phyloP scores from a whole-genome alignment of 2,888 invertebrate genomes.

The Sicus ferrugineus region DNA sequence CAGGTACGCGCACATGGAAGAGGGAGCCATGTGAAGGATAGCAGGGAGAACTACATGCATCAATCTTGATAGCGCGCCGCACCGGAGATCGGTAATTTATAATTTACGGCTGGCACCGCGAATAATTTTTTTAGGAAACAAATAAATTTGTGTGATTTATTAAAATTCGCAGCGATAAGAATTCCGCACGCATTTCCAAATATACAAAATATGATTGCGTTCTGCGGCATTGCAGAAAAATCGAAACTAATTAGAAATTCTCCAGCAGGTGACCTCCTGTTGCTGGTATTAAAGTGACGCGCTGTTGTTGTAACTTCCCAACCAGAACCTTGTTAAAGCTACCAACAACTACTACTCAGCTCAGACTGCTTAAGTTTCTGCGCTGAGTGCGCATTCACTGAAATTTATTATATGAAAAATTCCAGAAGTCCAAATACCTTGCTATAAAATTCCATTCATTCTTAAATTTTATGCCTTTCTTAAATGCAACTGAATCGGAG shows the following conservation, averaged over 20 bases:
- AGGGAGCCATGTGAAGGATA: background rate
- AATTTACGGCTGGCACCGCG: slow-evolving; percentile 26
- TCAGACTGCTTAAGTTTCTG: too few species aligned
- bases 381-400: too few species aligned
- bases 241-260: background rate
- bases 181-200: background rate
- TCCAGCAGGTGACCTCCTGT: too few species aligned
- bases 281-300: too few species aligned
- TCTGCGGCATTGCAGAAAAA: background rate
- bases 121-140: slow-evolving; percentile 24
- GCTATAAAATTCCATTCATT: too few species aligned
- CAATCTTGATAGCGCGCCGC: slow-evolving; percentile 3
- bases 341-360: too few species aligned
- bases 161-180: slow-evolving; percentile 17
- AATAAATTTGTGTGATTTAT: slow-evolving; percentile 29
- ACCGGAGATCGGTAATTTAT: background rate
- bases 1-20: background rate
- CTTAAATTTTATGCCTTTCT: too few species aligned
- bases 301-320: too few species aligned
- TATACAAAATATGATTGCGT: background rate
- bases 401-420: too few species aligned
- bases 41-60: background rate
- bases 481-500: too few species aligned
- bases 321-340: too few species aligned
- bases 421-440: too few species aligned